Base-by-base conservation (phyloP, 2,797 vertebrate species). In the Gephyroberyx darwinii region DNA sequence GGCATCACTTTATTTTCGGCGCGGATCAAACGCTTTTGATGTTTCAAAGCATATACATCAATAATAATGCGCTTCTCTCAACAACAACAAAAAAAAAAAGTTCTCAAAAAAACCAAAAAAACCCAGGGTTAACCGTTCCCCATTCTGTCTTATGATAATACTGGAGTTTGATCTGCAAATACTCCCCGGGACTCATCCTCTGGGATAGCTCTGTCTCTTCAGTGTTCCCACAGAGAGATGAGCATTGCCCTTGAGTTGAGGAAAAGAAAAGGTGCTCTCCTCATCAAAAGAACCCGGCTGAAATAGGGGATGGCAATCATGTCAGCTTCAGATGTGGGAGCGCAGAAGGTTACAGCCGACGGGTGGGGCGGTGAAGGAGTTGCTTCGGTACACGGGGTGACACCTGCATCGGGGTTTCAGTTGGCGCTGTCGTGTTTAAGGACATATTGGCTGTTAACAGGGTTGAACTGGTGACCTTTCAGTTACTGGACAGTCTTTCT, bases 31-130 rank as follows among this genome's bases (percentile, higher is more conserved):
- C 58, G 50, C 78, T 85, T 26, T 85, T 80, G 75, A 86, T 82
- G 78, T 85, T 86, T 86, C 81, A 88, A 86, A 89, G 81, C 54
- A 13, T 47, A n/a, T 48, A 70, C 84, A 84, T 84, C 83, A 84
- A 77, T 84, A 77, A 86, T 83, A 77, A 86, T 83, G 67, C 72
- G 19, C 65, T 6, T 67, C 78, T 70, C 75, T 81, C 75, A 52
- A 55, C 69, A 63, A 79, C 82, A 80, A 74, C 72, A 58, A 55
- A 35, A 33, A 65, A 55, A 61, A 45, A 26, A 57, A 50, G 51
- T 65, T 58, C 64, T 72, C 53, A 33, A 67, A 51, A 68, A 63
- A 19, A 55, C 22, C 59, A 50, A 65, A 65, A 22, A 9, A 48
- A n/a, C n/a, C n/a, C n/a, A n/a, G 0, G 54, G 43, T 13, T 45